Conservation (phyloP, 1,140 invertebrate genomes). For the Lasaia peninsularis region DNA sequence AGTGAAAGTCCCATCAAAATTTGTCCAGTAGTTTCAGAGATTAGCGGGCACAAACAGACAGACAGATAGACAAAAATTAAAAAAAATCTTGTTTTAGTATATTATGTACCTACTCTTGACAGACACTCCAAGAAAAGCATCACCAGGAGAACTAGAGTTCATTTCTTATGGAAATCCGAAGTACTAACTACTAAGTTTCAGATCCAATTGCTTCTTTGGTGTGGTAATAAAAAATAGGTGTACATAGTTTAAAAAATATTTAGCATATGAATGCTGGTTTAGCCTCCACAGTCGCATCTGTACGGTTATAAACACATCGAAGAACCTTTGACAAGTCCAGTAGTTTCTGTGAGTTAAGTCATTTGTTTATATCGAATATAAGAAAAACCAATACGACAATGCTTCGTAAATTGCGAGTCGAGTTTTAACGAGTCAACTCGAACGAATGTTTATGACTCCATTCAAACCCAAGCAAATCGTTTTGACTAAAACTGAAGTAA, state of each 20-base stretch:
- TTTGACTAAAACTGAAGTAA: conserved; percentile 53
- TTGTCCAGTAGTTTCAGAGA: no score
- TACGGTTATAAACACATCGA: not conserved
- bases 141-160: no score
- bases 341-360: conserved; percentile 12
- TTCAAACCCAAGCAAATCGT: conserved; percentile 53
- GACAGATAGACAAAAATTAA: no score
- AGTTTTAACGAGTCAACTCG: conserved; percentile 33
- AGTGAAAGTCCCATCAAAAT: no score
- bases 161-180: no score
- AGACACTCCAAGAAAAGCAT: no score
- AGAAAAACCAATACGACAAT: conserved; percentile 54
- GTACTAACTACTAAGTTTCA: no score
- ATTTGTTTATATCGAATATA: conserved; percentile 62
- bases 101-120: no score
- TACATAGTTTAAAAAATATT: not conserved
- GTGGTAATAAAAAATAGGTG: no score
- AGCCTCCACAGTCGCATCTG: not conserved
- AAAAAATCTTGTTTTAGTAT: no score
- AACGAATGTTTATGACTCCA: conserved; percentile 60
- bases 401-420: conserved; percentile 56
- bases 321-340: conserved; percentile 1
- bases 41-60: no score
- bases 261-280: not conserved
- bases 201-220: no score